A percentile compares a stretch with the other conserved stretches of the same genome.
Evolutionary conservation across 2,113 vertebrate species (phyloP).

Genomic region (Rynchops niger): DNA sequence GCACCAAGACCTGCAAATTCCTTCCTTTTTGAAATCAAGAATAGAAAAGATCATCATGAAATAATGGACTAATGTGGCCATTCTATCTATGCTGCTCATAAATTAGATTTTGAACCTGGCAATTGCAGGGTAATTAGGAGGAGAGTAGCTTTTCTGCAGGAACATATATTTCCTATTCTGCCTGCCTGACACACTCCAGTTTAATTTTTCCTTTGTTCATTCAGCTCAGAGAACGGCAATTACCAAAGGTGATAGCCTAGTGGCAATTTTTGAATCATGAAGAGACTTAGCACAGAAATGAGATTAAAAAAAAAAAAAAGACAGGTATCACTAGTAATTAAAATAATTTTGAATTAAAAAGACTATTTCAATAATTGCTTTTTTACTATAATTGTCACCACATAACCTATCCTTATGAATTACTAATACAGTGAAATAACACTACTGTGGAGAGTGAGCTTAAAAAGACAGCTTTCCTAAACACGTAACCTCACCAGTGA

Average conservation of each 20-base stretch:
- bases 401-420: conserved; percentile 62
- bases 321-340: conserved; percentile 69
- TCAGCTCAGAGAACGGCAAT: conserved; percentile 28
- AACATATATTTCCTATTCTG: conserved; percentile 59
- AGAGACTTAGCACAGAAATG: conserved; percentile 39
- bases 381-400: conserved; percentile 45
- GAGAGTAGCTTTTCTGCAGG: conserved; percentile 43
- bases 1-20: background rate
- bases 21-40: background rate
- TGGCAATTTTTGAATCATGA: conserved; percentile 51
- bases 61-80: conserved; percentile 44
- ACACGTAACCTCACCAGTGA: background rate
- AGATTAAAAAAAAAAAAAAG: background rate
- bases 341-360: conserved; percentile 73
- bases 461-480: conserved; percentile 32
- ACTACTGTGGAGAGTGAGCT: conserved; percentile 15
- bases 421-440: conserved; percentile 62
- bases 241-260: conserved; percentile 41
- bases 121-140: conserved; percentile 63
- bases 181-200: conserved; percentile 44
- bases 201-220: conserved; percentile 65
- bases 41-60: conserved; percentile 22
- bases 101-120: conserved; percentile 58
- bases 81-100: conserved; percentile 52
- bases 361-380: conserved; percentile 64